Evolutionary conservation across 1,140 invertebrate genomes (phyloP).

Genomic region (Nephotettix cincticeps): DNA sequence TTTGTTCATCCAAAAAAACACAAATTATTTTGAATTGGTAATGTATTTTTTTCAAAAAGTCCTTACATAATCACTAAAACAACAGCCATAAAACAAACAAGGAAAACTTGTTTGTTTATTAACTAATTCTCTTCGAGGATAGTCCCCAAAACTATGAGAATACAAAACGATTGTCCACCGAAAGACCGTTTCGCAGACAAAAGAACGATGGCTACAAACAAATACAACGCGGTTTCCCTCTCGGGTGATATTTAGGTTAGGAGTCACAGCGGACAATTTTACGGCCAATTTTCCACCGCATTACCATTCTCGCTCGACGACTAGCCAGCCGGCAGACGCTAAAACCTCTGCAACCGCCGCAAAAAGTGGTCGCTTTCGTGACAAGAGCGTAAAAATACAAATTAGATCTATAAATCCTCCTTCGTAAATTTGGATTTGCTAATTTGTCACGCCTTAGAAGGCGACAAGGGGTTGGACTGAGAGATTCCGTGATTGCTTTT

Average conservation of each 20-base stretch:
- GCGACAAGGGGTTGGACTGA: not conserved
- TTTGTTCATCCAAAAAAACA: too few species aligned
- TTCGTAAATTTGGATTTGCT: slow-evolving; percentile 15
- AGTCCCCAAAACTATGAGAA: too few species aligned
- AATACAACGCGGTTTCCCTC: too few species aligned
- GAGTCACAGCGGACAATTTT: not conserved
- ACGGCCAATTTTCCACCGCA: not conserved
- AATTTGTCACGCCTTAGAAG: slow-evolving; percentile 14
- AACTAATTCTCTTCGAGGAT: too few species aligned
- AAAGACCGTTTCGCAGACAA: too few species aligned
- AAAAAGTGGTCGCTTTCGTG: slow-evolving; percentile 13
- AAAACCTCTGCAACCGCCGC: not conserved
- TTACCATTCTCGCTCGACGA: not conserved
- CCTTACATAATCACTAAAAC: too few species aligned
- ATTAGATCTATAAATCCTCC: slow-evolving; percentile 17
- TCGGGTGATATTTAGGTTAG: not conserved
- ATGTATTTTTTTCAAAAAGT: too few species aligned
- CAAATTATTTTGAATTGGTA: too few species aligned
- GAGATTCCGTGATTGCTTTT: not conserved
- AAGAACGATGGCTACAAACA: too few species aligned
- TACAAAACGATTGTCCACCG: too few species aligned
- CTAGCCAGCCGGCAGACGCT: not conserved
- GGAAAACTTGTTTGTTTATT: too few species aligned
- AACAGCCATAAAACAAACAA: too few species aligned
- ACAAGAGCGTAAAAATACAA: not conserved